Evolutionary conservation across 2,888 invertebrate species (phyloP).

Genomic region (Calameuta idolon): DNA sequence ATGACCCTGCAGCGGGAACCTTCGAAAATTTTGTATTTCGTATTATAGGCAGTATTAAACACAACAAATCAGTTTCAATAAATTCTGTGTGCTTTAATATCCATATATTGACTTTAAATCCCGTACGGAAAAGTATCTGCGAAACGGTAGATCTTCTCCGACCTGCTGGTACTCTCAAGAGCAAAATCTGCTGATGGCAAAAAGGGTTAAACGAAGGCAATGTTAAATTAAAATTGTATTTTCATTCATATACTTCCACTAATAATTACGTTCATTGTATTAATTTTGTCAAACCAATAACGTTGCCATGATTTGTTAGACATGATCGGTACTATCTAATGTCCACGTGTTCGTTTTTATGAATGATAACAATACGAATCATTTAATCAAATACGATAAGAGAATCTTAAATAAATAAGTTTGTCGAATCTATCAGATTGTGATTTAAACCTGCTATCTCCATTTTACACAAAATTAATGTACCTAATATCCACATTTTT

Average conservation of each 20-base stretch:
- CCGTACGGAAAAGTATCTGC: no score
- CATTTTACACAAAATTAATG: background rate
- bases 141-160: no score
- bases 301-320: background rate
- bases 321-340: background rate
- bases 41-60: no score
- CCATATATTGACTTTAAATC: no score
- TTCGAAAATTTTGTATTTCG: no score
- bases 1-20: no score
- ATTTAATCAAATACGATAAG: background rate
- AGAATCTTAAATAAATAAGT: background rate
- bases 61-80: no score
- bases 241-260: background rate
- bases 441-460: background rate
- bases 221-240: background rate
- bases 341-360: background rate
- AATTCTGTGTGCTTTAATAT: no score
- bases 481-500: background rate
- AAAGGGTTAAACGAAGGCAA: background rate
- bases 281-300: background rate
- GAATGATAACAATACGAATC: background rate
- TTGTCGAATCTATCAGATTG: background rate
- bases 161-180: no score
- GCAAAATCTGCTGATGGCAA: no score
- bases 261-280: background rate